These are phyloP conservation scores for Eremophila alpestris DNA, from an alignment of 2,797 vertebrate species.

Conservation along the genomic window DNA sequence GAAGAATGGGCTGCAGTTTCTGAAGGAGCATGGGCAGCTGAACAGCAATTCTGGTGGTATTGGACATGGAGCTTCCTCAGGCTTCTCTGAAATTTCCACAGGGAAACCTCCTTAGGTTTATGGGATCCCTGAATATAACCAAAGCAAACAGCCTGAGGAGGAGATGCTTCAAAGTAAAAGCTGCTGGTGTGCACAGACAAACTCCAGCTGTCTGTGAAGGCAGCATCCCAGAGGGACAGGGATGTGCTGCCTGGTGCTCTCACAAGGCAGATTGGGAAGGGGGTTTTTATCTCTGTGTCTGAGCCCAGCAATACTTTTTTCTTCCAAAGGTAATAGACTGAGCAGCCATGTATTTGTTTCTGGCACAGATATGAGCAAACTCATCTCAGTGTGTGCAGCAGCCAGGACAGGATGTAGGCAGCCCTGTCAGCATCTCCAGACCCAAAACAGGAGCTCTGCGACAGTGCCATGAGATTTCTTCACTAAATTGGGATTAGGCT, in stretches of 20 bases:
- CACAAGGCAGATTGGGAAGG: fast-evolving
- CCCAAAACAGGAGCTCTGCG: background rate
- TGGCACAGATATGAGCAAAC: background rate
- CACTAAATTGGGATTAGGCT: constrained; percentile 12
- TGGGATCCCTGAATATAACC: background rate
- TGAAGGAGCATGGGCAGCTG: background rate
- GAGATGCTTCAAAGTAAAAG: background rate
- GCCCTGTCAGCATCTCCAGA: background rate
- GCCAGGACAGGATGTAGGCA: background rate
- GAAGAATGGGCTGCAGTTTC: background rate
- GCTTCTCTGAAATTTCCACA: background rate
- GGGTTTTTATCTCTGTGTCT: background rate
- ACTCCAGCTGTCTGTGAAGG: background rate
- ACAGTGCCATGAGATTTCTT: background rate
- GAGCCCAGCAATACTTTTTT: background rate
- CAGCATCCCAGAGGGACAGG: background rate
- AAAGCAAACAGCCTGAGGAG: background rate
- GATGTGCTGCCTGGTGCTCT: background rate
- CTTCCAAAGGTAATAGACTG: background rate
- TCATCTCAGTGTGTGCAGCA: background rate
- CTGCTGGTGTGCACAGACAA: background rate
- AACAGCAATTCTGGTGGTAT: background rate
- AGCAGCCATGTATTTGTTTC: background rate
- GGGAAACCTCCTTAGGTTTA: background rate
- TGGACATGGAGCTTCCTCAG: background rate